Conservation (phyloP, 2,113 vertebrate species). For the Rhinichthys klamathensis region DNA sequence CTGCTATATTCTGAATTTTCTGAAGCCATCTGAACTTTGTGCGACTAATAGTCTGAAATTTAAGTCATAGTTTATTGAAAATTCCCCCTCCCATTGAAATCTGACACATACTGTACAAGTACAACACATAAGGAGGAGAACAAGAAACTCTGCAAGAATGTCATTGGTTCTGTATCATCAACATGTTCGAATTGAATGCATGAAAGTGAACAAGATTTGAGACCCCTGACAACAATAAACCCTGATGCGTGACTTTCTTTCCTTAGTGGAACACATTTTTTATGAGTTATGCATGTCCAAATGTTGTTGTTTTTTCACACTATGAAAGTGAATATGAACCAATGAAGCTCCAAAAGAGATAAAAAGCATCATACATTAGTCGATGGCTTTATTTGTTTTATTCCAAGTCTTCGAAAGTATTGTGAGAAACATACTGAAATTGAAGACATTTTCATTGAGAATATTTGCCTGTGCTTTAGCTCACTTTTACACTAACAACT, state of each 20-base stretch:
- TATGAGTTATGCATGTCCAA: background rate
- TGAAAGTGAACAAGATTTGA: background rate
- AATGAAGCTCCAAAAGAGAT: background rate
- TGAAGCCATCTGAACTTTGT: too few relatives aligned
- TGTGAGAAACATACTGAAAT: background rate
- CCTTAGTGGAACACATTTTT: background rate
- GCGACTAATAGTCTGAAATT: background rate
- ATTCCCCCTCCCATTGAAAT: background rate
- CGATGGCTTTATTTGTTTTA: background rate
- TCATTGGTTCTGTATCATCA: slow-evolving; percentile 1
- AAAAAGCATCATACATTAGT: background rate
- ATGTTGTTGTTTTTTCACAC: background rate
- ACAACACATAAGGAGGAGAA: background rate
- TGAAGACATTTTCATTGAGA: background rate
- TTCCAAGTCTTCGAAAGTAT: background rate
- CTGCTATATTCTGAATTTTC: background rate
- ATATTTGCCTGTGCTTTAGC: background rate
- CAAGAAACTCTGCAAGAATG: background rate
- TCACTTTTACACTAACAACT: slow-evolving; percentile 28
- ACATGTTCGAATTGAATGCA: background rate
- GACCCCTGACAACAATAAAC: background rate
- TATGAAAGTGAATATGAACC: background rate
- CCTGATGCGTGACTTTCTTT: background rate
- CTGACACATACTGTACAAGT: background rate
- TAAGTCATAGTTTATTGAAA: background rate